Base-by-base conservation (phyloP, 2,113 vertebrate genomes). In the Hassar affinis region DNA sequence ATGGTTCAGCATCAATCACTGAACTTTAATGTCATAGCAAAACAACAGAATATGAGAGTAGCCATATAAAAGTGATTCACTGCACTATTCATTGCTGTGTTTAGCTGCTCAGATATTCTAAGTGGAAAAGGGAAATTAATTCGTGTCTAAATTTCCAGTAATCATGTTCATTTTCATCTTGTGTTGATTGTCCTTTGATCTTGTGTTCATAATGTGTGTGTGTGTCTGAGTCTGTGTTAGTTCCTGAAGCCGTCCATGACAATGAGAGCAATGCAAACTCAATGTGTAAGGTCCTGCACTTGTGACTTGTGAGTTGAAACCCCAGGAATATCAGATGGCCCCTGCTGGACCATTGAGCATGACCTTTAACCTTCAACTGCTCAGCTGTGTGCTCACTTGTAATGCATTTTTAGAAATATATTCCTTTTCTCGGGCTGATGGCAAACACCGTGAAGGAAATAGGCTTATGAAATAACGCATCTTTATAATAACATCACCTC, bases 41-140 rank as follows among this genome's bases (percentile, higher is more conserved):
- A 80, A 38, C 27, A 25, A 27, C n/a, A 47, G 45, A 66, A 80
- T 66, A 66, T 66, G 15, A 52, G 27, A 14, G 42, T 47, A 30
- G 78, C 45, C 45, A 33, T 66, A 33, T 80, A 66, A 80, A 80
- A 49, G n/a, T 80, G 78, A 80, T 66, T 80, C 51, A 80, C 1
- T 66, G 45, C 12, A 10, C 45, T 27, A 51, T 11, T 22, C 35
- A 45, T 12, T 64, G 4, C 45, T 35, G 42, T 35, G 78, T 64
- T 51, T 80, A 25, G 59, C 61, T 35, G 61, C 30, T n/a, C 61
- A 22, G 45, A 45, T 18, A 8, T 22, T 78, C 20, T 38, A 38
- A 42, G 20, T 57, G 27, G 30, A 52, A 66, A 80, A 57, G 62
- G n/a, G 33, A 78, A 78, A 78, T 30, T 27, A 84, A 84, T 84